Evolutionary conservation across 1,140 invertebrate species (phyloP), one percentile per base, ranked within the genome.

Genomic region (Tetragnatha versicolor): DNA sequence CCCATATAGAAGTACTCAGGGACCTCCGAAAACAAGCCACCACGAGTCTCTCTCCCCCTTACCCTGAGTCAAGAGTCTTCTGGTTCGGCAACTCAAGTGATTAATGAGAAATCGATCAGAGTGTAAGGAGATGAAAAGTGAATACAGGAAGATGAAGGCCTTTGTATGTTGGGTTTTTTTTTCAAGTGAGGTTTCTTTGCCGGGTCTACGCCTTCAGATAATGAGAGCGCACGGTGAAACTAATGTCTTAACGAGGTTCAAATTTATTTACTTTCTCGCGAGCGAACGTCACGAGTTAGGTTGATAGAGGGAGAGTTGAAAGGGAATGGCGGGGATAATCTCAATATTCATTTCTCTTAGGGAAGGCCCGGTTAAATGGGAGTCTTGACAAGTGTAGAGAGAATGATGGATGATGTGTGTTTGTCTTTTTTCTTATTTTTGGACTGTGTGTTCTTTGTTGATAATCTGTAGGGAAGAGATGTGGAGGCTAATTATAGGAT

Each of bases 51-150:
- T 42, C 37, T 39, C 35, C 42, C 22, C 27, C 37, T 39, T 39
- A 47, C 27, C 45, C 29, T 25, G 47, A 70, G 29, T 37, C 47
- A 55, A 70, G 47, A 70, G 47, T 53, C 33, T 70, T 53, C 27
- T 53, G 49, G 31, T 25, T 70, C 49, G 68, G 68, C 47, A 70
- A 33, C 31, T 70, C 51, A 70, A 53, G 68, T 70, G 68, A 70
- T 70, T 70, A 70, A 70, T 70, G 49, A 27, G 31, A 70, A 70
- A 70, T 70, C 68, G 49, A 70, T 70, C 4, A 53, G 20, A 17
- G 68, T 31, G 55, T 55, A 55, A 70, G 33, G 68, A 53, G 68
- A 70, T 55, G 68, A 70, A 55, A 70, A 70, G 47, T 70, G 47
- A 70, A 70, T n/a, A n/a, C 68, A 27, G 47, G 68, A n/a, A 53